Conservation (phyloP, 2,113 vertebrate genomes). For the Vireo altiloquus region DNA sequence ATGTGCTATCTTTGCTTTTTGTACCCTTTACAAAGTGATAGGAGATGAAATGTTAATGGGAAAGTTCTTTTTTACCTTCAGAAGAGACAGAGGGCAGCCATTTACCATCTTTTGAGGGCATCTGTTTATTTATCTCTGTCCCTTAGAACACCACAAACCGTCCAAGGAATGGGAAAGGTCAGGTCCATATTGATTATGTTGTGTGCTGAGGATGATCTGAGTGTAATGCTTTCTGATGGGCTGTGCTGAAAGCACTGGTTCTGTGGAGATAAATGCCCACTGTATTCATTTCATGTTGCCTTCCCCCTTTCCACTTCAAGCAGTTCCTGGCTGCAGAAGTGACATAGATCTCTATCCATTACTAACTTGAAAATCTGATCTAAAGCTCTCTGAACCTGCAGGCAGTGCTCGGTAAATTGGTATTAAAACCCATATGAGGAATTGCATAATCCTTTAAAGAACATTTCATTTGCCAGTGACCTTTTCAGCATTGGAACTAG, state of each 20-base stretch:
- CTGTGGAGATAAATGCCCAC: not conserved
- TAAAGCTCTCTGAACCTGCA: conserved; percentile 48
- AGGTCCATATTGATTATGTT: not conserved
- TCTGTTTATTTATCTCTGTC: not conserved
- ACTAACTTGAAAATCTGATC: conserved; percentile 50
- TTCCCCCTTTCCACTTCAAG: not conserved
- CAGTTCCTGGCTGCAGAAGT: conserved; percentile 1
- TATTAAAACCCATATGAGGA: conserved; percentile 61
- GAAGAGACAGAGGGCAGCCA: not conserved
- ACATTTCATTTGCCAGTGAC: conserved; percentile 61
- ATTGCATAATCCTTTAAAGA: conserved; percentile 50
- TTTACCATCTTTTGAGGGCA: not conserved
- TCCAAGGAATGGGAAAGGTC: conserved; percentile 5
- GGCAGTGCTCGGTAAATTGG: conserved; percentile 48
- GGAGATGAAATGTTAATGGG: not conserved
- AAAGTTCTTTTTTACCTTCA: not conserved
- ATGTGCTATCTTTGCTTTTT: not conserved
- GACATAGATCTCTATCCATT: conserved; percentile 47
- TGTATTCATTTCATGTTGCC: not conserved
- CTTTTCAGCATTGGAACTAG: conserved; percentile 44
- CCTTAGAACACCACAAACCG: not conserved
- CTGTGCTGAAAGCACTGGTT: not conserved
- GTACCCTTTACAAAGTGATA: not conserved
- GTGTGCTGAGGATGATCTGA: not conserved
- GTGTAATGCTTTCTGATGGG: not conserved